Evolutionary conservation across 2,797 vertebrate species (phyloP).

Genomic region (Lutjanus argentimaculatus): DNA sequence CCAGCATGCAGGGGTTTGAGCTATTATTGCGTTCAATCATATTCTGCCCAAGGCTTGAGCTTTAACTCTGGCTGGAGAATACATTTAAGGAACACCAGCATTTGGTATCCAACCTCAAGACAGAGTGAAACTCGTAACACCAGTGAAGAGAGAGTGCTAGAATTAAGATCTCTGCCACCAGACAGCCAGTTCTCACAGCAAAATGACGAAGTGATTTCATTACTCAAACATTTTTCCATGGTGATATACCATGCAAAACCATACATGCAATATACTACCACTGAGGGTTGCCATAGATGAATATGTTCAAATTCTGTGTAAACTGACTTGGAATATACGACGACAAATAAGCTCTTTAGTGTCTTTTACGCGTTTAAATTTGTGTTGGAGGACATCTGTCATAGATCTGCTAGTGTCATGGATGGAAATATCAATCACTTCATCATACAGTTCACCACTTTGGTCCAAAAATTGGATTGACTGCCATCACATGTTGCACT

Average conservation of each 20-base stretch:
- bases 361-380: too few species aligned
- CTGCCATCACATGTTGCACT: neutral
- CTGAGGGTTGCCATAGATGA: neutral
- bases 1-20: slow-evolving; percentile 31
- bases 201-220: neutral
- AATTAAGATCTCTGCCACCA: slow-evolving; percentile 4
- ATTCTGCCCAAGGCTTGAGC: slow-evolving; percentile 45
- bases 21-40: slow-evolving; percentile 48
- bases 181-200: neutral
- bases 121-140: neutral
- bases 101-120: slow-evolving; percentile 10
- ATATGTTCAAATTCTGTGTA: neutral
- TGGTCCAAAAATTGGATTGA: neutral
- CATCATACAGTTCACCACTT: too few species aligned
- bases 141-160: neutral
- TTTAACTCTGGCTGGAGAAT: slow-evolving; percentile 40
- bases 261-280: neutral
- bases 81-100: slow-evolving; percentile 18
- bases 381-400: too few species aligned
- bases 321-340: too few species aligned
- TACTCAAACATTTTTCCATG: neutral
- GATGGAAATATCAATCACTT: too few species aligned
- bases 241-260: too few species aligned
- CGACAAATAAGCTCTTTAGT: too few species aligned
- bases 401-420: too few species aligned